A percentile compares a stretch with the other conserved stretches of the same genome.
These are phyloP conservation scores for Leptocoma aspasia DNA, from an alignment of 2,113 vertebrate species.

Conservation along the genomic window DNA sequence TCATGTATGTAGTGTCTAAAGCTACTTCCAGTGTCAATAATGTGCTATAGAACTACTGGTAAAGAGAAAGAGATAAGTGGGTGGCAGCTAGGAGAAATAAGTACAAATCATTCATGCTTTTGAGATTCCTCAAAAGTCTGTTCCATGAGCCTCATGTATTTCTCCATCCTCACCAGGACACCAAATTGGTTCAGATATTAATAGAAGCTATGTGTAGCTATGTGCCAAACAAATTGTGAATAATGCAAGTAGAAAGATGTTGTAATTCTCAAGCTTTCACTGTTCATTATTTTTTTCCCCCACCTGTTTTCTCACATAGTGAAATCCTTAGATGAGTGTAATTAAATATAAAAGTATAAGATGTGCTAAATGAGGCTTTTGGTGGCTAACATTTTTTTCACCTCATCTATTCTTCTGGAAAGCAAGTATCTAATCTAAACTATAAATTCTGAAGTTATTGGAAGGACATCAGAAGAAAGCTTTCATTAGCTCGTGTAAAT, in stretches of 20 bases:
- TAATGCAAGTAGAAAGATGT: neutral
- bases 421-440: neutral
- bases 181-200: neutral
- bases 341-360: neutral
- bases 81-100: neutral
- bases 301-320: neutral
- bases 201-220: neutral
- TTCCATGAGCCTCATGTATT: neutral
- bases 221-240: neutral
- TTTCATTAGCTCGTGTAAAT: neutral
- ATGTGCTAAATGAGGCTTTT: neutral
- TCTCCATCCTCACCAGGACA: neutral
- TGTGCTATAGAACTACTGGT: neutral
- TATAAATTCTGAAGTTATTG: neutral
- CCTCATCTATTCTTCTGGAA: neutral
- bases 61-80: neutral
- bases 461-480: neutral
- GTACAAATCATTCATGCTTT: neutral
- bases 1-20: neutral
- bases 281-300: neutral
- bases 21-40: neutral
- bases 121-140: neutral
- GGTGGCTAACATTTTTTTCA: neutral
- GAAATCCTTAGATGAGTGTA: neutral
- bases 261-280: neutral